Evolutionary conservation across 1,140 invertebrate genomes (phyloP), one percentile per base, ranked within the genome.

Genomic region (Drosophila insularis): DNA sequence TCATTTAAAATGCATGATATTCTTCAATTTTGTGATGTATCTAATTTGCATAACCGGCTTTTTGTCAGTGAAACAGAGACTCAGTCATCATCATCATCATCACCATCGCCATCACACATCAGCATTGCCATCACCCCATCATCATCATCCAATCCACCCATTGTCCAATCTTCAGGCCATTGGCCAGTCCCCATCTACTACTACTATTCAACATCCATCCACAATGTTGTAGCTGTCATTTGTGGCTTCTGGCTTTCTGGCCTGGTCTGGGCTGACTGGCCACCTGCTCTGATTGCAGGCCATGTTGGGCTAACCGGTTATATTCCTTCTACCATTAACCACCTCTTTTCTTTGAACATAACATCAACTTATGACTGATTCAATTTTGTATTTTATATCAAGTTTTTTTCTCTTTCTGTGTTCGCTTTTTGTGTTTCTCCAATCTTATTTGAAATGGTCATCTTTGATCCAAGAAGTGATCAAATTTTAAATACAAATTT

Each of bases 41-140:
- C 55, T 50, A 77, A 85, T 86, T 85, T 75, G 60, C 81, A 85
- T 86, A 86, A 87, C 82, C 81, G 74, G 81, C 62, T 76, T 58
- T 50, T 72, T 63, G 67, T 68, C 59, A 79, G 74, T 75, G 58
- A 21, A 14, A 17, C 43, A 46, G 43, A 60, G 80, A 82, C 5
- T 78, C 73, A 74, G 32, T 66, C 43, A 55, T n/a, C 53, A 19
- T 43, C 61, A 60, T 13, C 14, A 62, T 53, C 80, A 82, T 78
- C 73, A 74, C 69, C 40, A 53, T n/a, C 53, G n/a, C 58, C 65
- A 60, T 13, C 14, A 62, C 59, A 8, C 43, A 50, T 50, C 43
- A 50, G 17, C 43, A 21, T 50, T 50, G 43, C 43, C 43, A 50
- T 50, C 43, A 50, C 60, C 81, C 70, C 43, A 55, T n/a, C 53